A percentile compares a stretch with the other conserved stretches of the same genome.
phyloP scores from a whole-genome alignment of 23 tunicate genomes.

The Styela clava region DNA sequence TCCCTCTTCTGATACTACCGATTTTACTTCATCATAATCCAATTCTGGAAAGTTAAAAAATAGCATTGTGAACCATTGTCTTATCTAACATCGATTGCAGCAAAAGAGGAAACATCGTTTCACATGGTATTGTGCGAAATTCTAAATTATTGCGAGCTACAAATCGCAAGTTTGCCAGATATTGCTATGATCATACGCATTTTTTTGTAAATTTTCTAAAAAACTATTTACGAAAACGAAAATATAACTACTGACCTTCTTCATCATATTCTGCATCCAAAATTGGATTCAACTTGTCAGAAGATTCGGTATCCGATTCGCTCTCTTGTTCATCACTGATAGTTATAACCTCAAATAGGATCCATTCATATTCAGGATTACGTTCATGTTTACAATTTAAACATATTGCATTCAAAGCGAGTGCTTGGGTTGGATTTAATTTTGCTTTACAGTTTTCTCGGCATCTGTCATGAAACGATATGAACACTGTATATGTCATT shows the following conservation, averaged over 20 bases:
- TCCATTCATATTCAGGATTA: slow-evolving; percentile 67
- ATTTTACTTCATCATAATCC: neutral
- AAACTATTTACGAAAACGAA: no score
- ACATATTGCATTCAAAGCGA: slow-evolving; percentile 73
- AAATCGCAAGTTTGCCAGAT: no score
- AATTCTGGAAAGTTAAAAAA: neutral
- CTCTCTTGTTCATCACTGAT: neutral
- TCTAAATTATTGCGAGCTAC: no score
- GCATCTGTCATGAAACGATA: slow-evolving; percentile 50
- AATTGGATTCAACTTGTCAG: neutral
- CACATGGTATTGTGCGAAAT: no score
- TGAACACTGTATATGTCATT: no score
- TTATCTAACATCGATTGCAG: no score
- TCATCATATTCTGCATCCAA: neutral
- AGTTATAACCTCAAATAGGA: slow-evolving; percentile 41
- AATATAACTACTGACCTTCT: no score
- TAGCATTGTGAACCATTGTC: no score
- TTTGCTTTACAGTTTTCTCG: slow-evolving; percentile 84
- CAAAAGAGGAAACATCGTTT: no score
- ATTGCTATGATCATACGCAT: no score
- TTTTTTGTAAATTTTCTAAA: no score
- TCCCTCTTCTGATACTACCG: neutral
- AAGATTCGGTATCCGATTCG: neutral
- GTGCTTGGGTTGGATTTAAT: slow-evolving; percentile 82
- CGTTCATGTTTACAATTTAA: slow-evolving; percentile 52